Conservation (phyloP, 30 jellyfish, hydroid and myxozoan genomes). For the Hydractinia symbiolongicarpus region DNA sequence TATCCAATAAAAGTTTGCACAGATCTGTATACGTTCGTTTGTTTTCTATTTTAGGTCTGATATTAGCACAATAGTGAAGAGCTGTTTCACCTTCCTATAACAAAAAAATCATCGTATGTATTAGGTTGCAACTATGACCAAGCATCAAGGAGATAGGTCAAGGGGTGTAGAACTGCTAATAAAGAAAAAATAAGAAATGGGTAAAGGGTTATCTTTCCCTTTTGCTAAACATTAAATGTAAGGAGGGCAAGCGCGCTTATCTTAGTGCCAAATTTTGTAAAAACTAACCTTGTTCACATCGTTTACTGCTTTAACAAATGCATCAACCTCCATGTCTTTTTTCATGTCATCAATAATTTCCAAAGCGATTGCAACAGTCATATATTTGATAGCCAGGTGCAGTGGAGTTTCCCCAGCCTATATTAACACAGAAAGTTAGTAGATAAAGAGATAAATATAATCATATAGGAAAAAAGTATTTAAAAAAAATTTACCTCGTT, state of each 20-base stretch:
- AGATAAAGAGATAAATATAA: background rate
- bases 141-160: too few species aligned
- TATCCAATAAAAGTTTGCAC: conserved; percentile 68
- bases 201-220: background rate
- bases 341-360: conserved; percentile 78
- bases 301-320: conserved; percentile 36
- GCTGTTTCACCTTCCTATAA: conserved; percentile 85
- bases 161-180: background rate
- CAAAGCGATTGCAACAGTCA: conserved; percentile 71
- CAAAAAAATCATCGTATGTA: background rate
- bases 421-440: background rate
- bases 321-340: conserved; percentile 10
- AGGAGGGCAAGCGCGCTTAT: too few species aligned
- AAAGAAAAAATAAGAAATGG: background rate
- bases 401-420: conserved; percentile 91
- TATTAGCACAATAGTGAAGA: conserved; percentile 60
- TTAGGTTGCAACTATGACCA: background rate
- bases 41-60: conserved; percentile 34
- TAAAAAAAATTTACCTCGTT: background rate
- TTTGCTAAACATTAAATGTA: background rate
- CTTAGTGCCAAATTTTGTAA: too few species aligned
- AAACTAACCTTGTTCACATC: conserved; percentile 38
- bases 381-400: conserved; percentile 61
- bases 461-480: background rate
- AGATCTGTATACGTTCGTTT: conserved; percentile 55